Base-by-base conservation (phyloP, 2,888 invertebrate species). In the Lottia scabra region DNA sequence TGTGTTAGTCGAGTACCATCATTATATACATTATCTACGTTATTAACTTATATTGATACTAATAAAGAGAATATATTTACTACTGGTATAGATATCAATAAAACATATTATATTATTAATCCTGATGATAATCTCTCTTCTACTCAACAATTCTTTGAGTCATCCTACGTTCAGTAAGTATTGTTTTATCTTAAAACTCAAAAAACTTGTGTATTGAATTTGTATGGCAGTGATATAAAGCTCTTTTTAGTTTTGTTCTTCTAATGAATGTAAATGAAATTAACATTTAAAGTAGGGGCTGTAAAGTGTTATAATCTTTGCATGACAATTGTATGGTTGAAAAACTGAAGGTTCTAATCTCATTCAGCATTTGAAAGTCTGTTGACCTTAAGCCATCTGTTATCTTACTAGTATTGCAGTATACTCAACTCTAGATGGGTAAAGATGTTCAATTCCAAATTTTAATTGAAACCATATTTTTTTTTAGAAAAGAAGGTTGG, bases 1-100 rank as follows among this genome's bases (percentile, higher is more conserved):
- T 93, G 94, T 0, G 93, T 94, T 0, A 92, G 93, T 0, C 91
- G 96, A 72, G 92, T 95, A 87, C 94, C 95, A 48, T 95, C 94
- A 26, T 75, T 91, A 19, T 85, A 88, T 69, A 84, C 90, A 75
- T 83, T 91, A 48, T 74, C 81, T 38, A 82, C 83, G 4, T 84
- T 87, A 44, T 80, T 88, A 16, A 70, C 73, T 15, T 66, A 75
- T 43, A 79, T 79, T 72, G 74, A 75, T 15, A 62, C 63, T 30
- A 71, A 77, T 65, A 62, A 67, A 68, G 75, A 67, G 30, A 83
- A 81, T n/a, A 76, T 85, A 13, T 80, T 74, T 66, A 75, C 74
- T 27, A 74, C 63, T 23, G 85, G 86, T 8, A 80, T 89, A 12
- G 79, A 87, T 93, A 91, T 87, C 92, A 92, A 85, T 89, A 92